Conservation (phyloP, 2,888 invertebrate genomes). For the Euphydryas editha region DNA sequence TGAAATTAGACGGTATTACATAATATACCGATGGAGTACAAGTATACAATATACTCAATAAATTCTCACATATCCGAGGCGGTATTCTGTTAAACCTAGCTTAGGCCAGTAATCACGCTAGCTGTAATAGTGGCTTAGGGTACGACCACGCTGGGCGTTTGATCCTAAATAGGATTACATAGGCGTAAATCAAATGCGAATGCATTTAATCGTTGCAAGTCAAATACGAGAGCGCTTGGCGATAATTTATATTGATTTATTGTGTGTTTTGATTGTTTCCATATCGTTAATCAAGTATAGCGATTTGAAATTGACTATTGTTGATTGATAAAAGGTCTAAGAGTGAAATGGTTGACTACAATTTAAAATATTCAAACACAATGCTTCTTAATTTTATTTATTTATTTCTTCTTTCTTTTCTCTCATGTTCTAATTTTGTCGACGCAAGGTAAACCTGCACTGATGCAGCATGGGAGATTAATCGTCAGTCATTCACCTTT, state of each 20-base stretch:
- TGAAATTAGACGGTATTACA: conserved; percentile 9
- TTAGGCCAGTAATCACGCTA: conserved; percentile 23
- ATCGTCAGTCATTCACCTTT: too few species aligned
- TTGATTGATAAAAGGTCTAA: too few species aligned
- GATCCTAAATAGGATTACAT: conserved; percentile 28
- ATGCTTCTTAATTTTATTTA: too few species aligned
- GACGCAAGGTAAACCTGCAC: too few species aligned
- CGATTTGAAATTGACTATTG: too few species aligned
- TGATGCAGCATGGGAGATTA: too few species aligned
- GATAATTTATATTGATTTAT: background rate
- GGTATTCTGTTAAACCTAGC: conserved; percentile 9
- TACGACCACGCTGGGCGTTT: conserved; percentile 21
- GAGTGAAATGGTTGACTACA: too few species aligned
- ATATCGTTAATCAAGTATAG: background rate
- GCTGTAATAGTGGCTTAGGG: conserved; percentile 22
- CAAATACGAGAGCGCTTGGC: background rate
- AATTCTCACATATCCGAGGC: conserved; percentile 22
- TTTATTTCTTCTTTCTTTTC: too few species aligned
- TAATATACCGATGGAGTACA: conserved; percentile 3
- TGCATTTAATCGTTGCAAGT: conserved; percentile 16
- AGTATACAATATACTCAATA: conserved; percentile 23
- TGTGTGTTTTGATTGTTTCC: background rate
- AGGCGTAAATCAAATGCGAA: conserved; percentile 25
- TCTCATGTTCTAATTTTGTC: too few species aligned
- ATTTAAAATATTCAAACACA: too few species aligned